Evolutionary conservation across 2,888 invertebrate species (phyloP), one percentile per base, ranked within the genome.

Genomic region (Trichopria drosophilae): DNA sequence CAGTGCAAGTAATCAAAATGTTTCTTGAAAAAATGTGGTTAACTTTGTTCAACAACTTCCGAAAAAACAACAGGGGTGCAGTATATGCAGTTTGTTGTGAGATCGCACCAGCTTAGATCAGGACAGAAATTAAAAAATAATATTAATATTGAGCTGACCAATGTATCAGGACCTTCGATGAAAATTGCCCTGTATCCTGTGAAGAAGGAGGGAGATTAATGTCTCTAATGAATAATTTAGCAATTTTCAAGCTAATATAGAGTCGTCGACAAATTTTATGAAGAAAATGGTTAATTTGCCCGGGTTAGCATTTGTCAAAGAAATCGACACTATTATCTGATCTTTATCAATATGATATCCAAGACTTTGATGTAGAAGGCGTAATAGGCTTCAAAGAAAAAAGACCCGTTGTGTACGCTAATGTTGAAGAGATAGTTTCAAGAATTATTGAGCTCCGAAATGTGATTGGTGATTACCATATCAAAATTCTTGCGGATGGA

Each of bases 391-490:
- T n/a, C n/a, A n/a, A n/a, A n/a, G n/a, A n/a, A n/a, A n/a, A n/a
- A n/a, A n/a, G n/a, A n/a, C n/a, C n/a, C n/a, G n/a, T n/a, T n/a
- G n/a, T n/a, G n/a, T n/a, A n/a, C n/a, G n/a, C n/a, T n/a, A n/a
- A 31, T 31, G 31, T 16, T 16, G 31, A 31, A 31, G 7, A 4
- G 31, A 2, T 31, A 31, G 31, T 31, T 9, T 31, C 5, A 10
- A 31, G 12, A 31, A 31, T 31, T 31, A 31, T 31, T 10, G 31
- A 31, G 7, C 6, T 15, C 2, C 5, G 31, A 7, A 31, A 31
- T 31, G 13, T 31, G 6, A 31, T 31, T n/a, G 31, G 31, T 3
- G 31, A 31, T 31, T 31, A 31, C 16, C 31, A 31, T 10, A 31
- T 31, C 16, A 31, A 31, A n/a, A n/a, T n/a, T n/a, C n/a, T n/a